Evolutionary conservation across 2,888 invertebrate species (phyloP).

Genomic region (Calliphora vomitoria): DNA sequence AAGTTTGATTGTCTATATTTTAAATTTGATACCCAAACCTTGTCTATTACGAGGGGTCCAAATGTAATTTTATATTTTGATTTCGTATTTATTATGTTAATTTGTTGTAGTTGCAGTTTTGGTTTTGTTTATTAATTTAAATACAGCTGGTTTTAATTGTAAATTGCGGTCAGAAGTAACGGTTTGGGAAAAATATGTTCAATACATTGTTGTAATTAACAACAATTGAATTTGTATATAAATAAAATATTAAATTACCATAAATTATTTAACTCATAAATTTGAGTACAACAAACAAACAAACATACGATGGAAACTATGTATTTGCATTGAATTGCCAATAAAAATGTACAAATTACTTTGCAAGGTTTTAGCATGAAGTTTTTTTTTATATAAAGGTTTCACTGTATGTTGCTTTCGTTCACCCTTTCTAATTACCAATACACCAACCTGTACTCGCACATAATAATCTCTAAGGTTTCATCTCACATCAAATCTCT

Average conservation of each 20-base stretch:
- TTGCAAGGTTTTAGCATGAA: neutral
- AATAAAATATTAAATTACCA: conserved; percentile 67
- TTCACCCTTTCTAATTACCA: conserved; percentile 58
- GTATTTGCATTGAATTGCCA: conserved; percentile 42
- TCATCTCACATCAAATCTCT: conserved; percentile 26
- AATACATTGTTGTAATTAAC: conserved; percentile 57
- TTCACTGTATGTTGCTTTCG: conserved; percentile 21
- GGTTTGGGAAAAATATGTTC: conserved; percentile 33
- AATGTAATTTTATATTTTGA: conserved; percentile 50
- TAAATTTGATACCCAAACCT: conserved; percentile 21
- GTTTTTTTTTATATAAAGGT: conserved; percentile 26
- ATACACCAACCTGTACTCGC: neutral
- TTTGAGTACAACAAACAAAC: neutral
- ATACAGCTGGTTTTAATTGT: conserved; percentile 48
- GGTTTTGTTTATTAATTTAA: conserved; percentile 37
- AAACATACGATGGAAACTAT: conserved; percentile 1
- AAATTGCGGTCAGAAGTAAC: conserved; percentile 63
- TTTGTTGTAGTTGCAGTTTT: conserved; percentile 19
- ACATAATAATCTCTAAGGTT: conserved; percentile 28
- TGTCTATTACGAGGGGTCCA: neutral
- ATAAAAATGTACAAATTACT: neutral
- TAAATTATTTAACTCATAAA: conserved; percentile 47
- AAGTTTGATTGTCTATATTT: neutral
- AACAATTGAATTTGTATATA: conserved; percentile 38
- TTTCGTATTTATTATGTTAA: conserved; percentile 17